These are phyloP conservation scores for Brenthis ino DNA, from an alignment of 2,888 invertebrate species.

Conservation along the genomic window DNA sequence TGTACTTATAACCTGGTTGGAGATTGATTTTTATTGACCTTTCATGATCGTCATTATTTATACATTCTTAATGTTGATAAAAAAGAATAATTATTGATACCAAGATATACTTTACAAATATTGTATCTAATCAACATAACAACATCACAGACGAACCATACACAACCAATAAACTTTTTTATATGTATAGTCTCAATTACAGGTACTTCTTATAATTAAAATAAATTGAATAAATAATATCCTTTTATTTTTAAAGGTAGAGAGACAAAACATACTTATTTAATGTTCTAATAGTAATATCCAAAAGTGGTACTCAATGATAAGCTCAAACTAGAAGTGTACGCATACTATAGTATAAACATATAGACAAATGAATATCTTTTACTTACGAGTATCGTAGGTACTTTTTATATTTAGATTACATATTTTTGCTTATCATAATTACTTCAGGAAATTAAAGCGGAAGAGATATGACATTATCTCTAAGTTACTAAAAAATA, in stretches of 20 bases:
- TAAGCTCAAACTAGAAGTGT: too few relatives aligned
- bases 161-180: not conserved
- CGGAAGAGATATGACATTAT: conserved; percentile 28
- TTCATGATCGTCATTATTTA: not conserved
- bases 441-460: conserved; percentile 30
- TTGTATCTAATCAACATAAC: conserved; percentile 16
- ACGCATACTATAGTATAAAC: too few relatives aligned
- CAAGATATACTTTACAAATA: conserved; percentile 25
- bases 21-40: conserved; percentile 6
- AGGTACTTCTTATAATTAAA: too few relatives aligned
- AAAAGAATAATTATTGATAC: conserved; percentile 6
- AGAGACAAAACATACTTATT: too few relatives aligned
- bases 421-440: conserved; percentile 2
- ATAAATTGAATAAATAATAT: too few relatives aligned
- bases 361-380: too few relatives aligned
- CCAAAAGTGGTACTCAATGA: too few relatives aligned
- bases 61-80: conserved; percentile 6
- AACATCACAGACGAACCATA: conserved; percentile 15
- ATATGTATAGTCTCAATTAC: too few relatives aligned
- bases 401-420: not conserved
- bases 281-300: too few relatives aligned
- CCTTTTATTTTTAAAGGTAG: too few relatives aligned
- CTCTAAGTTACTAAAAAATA: conserved; percentile 5
- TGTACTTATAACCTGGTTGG: conserved; percentile 8
- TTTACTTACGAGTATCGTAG: too few relatives aligned